Percentiles rank a stretch among this genome's conserved stretches.
phyloP scores from a whole-genome alignment of 2,113 vertebrate species.

The Eretmochelys imbricata region DNA sequence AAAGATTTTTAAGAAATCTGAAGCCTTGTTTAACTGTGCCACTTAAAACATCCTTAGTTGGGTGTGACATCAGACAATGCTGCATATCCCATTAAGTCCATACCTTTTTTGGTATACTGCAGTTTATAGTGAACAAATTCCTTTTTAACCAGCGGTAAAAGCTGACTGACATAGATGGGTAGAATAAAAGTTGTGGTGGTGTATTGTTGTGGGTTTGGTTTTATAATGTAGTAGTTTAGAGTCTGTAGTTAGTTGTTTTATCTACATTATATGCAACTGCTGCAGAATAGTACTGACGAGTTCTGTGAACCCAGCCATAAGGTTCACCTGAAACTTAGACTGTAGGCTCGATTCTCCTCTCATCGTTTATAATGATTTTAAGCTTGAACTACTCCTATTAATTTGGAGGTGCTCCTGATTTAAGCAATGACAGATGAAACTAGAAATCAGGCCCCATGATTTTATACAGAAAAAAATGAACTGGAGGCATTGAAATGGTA shows the following conservation, averaged over 20 bases:
- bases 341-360: background rate
- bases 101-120: background rate
- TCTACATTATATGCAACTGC: background rate
- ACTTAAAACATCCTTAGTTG: background rate
- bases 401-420: background rate
- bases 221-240: background rate
- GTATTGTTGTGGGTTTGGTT: background rate
- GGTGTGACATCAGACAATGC: background rate
- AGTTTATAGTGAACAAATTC: background rate
- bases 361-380: background rate
- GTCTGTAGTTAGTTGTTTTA: background rate
- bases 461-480: background rate
- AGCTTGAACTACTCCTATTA: background rate
- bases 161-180: rapidly evolving
- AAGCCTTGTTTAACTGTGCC: background rate
- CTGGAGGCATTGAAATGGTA: background rate
- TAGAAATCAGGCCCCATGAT: background rate
- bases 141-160: background rate
- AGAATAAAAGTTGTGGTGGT: background rate
- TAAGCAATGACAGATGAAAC: conserved; percentile 7
- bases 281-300: background rate
- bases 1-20: background rate
- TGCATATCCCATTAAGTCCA: background rate
- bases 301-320: background rate
- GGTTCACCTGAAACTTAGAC: background rate